Percentiles rank a stretch among this genome's conserved stretches.
These are phyloP conservation scores for Druceiella hillmani DNA, from an alignment of 2,888 invertebrate genomes.

Conservation along the genomic window DNA sequence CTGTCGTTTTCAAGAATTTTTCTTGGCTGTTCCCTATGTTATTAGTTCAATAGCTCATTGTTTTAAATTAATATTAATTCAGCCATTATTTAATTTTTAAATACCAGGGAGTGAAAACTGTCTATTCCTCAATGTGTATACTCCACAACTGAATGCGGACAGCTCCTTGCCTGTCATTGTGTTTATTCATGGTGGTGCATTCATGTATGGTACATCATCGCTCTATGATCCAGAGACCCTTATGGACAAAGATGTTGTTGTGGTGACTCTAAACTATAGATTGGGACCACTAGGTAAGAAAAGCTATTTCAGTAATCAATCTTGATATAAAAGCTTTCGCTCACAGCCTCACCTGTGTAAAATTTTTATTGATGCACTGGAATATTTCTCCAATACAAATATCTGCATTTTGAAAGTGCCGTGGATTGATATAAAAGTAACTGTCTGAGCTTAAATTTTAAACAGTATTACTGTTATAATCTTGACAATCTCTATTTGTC, in stretches of 20 bases:
- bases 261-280: slow-evolving; percentile 66
- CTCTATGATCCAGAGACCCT: slow-evolving; percentile 52
- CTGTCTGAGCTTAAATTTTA: too few species aligned
- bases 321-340: too few species aligned
- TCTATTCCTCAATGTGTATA: slow-evolving; percentile 58
- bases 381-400: too few species aligned
- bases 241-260: slow-evolving; percentile 59
- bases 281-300: slow-evolving; percentile 62
- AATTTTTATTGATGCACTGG: too few species aligned
- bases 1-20: not conserved
- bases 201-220: slow-evolving; percentile 58
- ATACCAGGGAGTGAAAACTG: slow-evolving; percentile 60
- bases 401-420: too few species aligned
- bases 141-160: slow-evolving; percentile 41
- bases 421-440: too few species aligned
- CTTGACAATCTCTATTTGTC: too few species aligned
- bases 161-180: slow-evolving; percentile 56
- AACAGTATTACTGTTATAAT: too few species aligned
- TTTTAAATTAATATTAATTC: not conserved
- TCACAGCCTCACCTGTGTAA: too few species aligned
- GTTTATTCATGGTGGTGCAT: slow-evolving; percentile 64
- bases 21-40: not conserved
- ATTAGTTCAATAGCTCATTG: too few species aligned
- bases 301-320: too few species aligned
- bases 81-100: not conserved